A percentile compares a stretch with the other conserved stretches of the same genome.
Evolutionary conservation across 2,113 vertebrate species (phyloP).

Genomic region (Scomber scombrus): DNA sequence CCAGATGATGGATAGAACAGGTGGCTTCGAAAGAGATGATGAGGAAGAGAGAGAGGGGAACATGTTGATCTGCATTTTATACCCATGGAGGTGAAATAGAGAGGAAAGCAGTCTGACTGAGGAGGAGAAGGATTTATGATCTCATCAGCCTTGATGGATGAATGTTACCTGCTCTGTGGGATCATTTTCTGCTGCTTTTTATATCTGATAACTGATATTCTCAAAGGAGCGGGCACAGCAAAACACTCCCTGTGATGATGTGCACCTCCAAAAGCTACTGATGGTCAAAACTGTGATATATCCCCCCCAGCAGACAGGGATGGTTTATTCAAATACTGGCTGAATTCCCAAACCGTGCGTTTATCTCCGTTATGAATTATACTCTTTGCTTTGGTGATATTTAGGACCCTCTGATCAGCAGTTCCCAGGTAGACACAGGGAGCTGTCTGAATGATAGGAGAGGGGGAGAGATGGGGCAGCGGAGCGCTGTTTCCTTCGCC

Average conservation of each 20-base stretch:
- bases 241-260: conserved; percentile 29
- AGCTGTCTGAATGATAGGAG: conserved; percentile 59
- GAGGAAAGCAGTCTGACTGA: conserved; percentile 66
- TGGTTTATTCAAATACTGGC: conserved; percentile 65
- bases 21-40: conserved; percentile 51
- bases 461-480: conserved; percentile 13
- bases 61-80: conserved; percentile 75
- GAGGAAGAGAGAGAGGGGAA: conserved; percentile 27
- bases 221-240: conserved; percentile 37
- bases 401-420: conserved; percentile 79
- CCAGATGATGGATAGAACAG: conserved; percentile 78
- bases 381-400: conserved; percentile 74
- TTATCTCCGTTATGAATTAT: conserved; percentile 73
- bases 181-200: conserved; percentile 54
- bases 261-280: conserved; percentile 23
- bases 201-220: conserved; percentile 46
- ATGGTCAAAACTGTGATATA: conserved; percentile 50
- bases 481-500: conserved; percentile 31
- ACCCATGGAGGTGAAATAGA: conserved; percentile 63
- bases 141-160: conserved; percentile 69
- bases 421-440: conserved; percentile 62
- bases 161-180: conserved; percentile 49
- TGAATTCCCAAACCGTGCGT: conserved; percentile 41
- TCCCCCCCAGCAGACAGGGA: conserved; percentile 9
- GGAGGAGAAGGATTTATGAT: conserved; percentile 71